These are phyloP conservation scores for Augochlora pura DNA, from an alignment of 1,140 invertebrate species.

Conservation along the genomic window DNA sequence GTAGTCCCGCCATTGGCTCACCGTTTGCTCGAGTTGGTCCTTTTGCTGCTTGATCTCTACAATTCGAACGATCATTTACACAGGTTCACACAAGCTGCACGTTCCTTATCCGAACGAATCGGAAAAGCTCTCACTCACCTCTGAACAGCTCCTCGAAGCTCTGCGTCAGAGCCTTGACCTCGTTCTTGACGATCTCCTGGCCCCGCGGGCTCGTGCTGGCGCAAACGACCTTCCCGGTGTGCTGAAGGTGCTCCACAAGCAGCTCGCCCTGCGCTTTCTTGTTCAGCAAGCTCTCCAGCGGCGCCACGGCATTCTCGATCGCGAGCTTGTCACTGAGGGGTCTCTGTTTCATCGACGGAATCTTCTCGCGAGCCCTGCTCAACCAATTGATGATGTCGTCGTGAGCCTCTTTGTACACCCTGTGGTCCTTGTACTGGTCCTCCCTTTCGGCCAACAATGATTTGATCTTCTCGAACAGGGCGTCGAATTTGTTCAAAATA, in stretches of 20 bases:
- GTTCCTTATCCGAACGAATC: too few species aligned
- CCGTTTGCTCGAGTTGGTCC: constrained; percentile 89
- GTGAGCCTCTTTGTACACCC: constrained; percentile 92
- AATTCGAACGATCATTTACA: constrained; percentile 26
- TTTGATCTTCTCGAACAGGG: constrained; percentile 81
- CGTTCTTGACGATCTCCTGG: constrained; percentile 90
- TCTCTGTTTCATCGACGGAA: constrained; percentile 91
- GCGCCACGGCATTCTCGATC: constrained; percentile 92
- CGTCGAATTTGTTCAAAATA: constrained; percentile 84
- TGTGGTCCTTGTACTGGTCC: constrained; percentile 92
- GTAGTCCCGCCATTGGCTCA: constrained; percentile 92
- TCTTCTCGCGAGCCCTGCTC: constrained; percentile 91
- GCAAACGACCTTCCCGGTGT: constrained; percentile 91
- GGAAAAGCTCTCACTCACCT: constrained; percentile 74
- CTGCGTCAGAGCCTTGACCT: constrained; percentile 90
- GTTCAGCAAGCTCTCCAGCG: constrained; percentile 91
- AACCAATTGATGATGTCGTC: constrained; percentile 93
- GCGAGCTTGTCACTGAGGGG: constrained; percentile 92
- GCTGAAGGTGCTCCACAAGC: constrained; percentile 91
- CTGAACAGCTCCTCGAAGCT: constrained; percentile 92
- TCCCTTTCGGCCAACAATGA: constrained; percentile 87
- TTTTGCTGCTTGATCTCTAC: constrained; percentile 91
- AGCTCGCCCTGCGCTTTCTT: constrained; percentile 95
- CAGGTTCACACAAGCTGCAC: too few species aligned
- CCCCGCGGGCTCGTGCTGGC: constrained; percentile 90